Base-by-base conservation (phyloP, 2,888 invertebrate species). In the Agriopis aurantiaria region DNA sequence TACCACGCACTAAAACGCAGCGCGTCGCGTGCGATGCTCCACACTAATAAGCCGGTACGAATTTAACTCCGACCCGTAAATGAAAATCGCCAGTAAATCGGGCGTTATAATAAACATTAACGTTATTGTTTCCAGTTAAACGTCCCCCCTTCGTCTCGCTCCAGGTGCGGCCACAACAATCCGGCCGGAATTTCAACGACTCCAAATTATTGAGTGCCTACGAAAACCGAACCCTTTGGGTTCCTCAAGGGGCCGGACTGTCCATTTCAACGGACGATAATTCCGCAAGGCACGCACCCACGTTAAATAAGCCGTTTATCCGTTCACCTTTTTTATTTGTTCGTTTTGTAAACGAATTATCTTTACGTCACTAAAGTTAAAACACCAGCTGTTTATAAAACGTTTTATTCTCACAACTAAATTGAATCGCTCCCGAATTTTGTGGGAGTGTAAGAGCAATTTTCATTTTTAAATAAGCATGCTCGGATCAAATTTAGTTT, bases 181-280 rank as follows among this genome's bases (percentile, higher is more conserved):
- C 88, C 89, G 86, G 83, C 84, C 82, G 91, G 91, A 92, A 93
- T 93, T 92, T 91, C 91, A 91, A 91, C 91, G 91, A 93, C 91
- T 93, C 92, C 91, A 91, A 33, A 93, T 93, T 92, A 93, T 93
- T 92, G 90, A 93, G 93, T 92, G 90, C 88, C 89, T 91, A 81
- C 88, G 88, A 85, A 88, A 91, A 88, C 89, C 89, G 85, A 89
- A 89, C 90, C 92, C 91, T 92, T 89, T 89, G 83, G 87, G 87
- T 84, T 90, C 81, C 92, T 91, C 91, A 88, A 91, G 92, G 89
- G 92, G 88, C 88, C 84, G 85, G 87, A 89, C 90, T 91, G 92
- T 89, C 92, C 91, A 90, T 92, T 93, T 90, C 79, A 80, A 82
- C 81, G 85, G 83, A 86, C 88, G 86, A 91, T 92, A 91, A 91